Evolutionary conservation across 2,113 vertebrate genomes (phyloP).

Genomic region (Isurus oxyrinchus): DNA sequence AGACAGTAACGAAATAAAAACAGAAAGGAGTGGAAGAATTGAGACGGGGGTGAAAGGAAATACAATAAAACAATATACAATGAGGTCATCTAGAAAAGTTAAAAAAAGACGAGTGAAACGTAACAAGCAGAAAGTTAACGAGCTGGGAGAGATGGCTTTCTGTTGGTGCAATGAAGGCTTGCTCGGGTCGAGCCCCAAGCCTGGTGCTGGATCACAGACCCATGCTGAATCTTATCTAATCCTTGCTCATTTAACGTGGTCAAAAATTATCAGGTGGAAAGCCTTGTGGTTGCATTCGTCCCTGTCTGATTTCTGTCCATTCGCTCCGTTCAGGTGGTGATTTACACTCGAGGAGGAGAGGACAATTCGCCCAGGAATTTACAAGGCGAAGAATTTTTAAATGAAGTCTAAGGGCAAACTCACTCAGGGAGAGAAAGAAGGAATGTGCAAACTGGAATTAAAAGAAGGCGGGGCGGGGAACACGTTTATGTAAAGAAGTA

Average conservation of each 20-base stretch:
- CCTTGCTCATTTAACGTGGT: neutral
- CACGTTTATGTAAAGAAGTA: no score
- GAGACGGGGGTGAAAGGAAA: neutral
- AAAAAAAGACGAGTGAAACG: neutral
- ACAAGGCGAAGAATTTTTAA: neutral
- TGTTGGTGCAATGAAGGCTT: no score
- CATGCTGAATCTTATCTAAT: neutral
- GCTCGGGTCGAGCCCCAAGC: fast-evolving
- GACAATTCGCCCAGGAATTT: neutral
- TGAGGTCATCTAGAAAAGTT: neutral
- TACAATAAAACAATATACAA: neutral
- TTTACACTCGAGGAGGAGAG: neutral
- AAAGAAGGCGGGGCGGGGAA: no score
- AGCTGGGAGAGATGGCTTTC: neutral
- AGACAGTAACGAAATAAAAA: neutral
- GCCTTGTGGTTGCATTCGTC: neutral
- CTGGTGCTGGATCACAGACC: neutral
- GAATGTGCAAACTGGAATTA: neutral
- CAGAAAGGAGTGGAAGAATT: neutral
- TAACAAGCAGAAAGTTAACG: neutral
- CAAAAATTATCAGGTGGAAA: neutral
- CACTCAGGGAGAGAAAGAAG: neutral
- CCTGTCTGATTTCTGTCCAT: neutral
- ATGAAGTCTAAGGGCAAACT: neutral
- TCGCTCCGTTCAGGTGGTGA: neutral